Percentiles rank a stretch among this genome's conserved stretches.
Conservation (phyloP, 2,888 invertebrate species). For the Ellobium chinense region DNA sequence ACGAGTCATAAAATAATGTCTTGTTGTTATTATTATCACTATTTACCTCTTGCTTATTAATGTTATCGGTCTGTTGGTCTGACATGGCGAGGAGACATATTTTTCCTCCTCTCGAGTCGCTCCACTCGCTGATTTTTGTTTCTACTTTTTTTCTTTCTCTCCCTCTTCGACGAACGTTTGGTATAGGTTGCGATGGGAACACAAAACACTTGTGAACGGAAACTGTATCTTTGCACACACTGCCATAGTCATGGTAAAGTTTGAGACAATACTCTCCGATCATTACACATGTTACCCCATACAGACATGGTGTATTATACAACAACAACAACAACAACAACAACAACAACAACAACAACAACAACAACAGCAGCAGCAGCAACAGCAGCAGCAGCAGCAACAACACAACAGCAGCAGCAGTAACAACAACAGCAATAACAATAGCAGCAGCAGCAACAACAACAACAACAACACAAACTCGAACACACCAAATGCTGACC, state of each 20-base stretch:
- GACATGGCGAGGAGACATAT: too few relatives aligned
- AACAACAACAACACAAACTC: not conserved
- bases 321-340: slow-evolving; percentile 3
- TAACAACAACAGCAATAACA: not conserved
- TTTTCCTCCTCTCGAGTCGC: too few relatives aligned
- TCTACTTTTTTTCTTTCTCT: slow-evolving; percentile 4
- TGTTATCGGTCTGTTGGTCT: too few relatives aligned
- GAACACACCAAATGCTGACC: not conserved
- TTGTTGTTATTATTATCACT: too few relatives aligned
- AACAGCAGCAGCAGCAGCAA: not conserved
- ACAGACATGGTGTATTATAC: too few relatives aligned
- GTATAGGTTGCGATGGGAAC: too few relatives aligned
- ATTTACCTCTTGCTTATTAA: too few relatives aligned
- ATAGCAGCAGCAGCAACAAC: not conserved
- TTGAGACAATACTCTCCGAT: not conserved
- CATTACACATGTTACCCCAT: not conserved
- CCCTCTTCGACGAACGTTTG: not conserved
- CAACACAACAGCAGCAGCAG: not conserved
- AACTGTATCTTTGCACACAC: too few relatives aligned
- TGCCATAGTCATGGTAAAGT: not conserved
- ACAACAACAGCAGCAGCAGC: not conserved
- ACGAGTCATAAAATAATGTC: too few relatives aligned
- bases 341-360: not conserved
- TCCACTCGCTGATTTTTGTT: not conserved
- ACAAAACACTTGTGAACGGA: too few relatives aligned